Evolutionary conservation across 2,113 vertebrate species (phyloP), one percentile per base, ranked within the genome.

Genomic region (Coryphaenoides rupestris): DNA sequence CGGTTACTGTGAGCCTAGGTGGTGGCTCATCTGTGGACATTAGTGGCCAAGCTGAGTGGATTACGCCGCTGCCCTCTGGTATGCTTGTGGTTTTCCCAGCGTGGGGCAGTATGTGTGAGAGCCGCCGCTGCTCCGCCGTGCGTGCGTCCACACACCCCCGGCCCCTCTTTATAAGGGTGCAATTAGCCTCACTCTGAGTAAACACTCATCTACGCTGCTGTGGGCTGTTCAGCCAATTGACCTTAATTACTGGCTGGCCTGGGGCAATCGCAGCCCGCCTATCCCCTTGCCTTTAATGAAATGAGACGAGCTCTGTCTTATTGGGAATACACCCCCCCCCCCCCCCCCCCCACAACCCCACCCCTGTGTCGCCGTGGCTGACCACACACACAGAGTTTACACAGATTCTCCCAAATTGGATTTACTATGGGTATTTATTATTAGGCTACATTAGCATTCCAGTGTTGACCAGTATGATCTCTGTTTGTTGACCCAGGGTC

Each of bases 141-240:
- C 66, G 71, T 87, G 80, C 77, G 73, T 85, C 83, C 69, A 66
- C 75, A 66, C 75, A 84, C 80, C 72, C 74, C 56, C 40, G 75
- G 81, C 77, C 76, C 59, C 82, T 73, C 85, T 66, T 85, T 82
- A 84, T 80, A 83, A 80, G 80, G 79, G 73, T 65, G 80, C 84
- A 87, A 86, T 87, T 88, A 88, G 85, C 74, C 68, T 78, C 76
- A 78, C 82, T 85, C 73, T 82, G 81, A 66, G 84, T 88, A 86
- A 87, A 88, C 82, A 87, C 84, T 88, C 80, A 84, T 87, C 78
- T 78, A 74, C 66, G 56, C 82, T 81, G 82, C 84, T 73, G 74
- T 80, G 82, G 80, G 80, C 84, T 84, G 86, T 87, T 40, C 80
- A 70, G 79, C 83, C 84, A 86, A 85, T 85, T 88, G 86, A 87